Evolutionary conservation across 2,113 vertebrate genomes (phyloP).

Genomic region (Arvicanthis niloticus): DNA sequence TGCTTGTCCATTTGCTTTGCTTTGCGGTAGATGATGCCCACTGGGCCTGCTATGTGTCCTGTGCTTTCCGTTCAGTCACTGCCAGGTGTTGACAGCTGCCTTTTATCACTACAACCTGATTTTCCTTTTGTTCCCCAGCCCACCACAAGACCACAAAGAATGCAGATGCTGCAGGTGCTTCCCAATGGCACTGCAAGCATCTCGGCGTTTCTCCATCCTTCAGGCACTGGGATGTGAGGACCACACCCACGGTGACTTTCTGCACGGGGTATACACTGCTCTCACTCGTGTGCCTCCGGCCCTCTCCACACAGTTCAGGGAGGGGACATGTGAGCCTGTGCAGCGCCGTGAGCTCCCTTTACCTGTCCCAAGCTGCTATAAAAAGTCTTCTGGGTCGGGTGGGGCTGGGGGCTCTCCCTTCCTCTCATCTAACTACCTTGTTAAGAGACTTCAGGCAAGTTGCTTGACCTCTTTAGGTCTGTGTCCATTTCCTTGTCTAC

Average conservation of each 20-base stretch:
- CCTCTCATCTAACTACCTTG: not conserved
- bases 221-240: not conserved
- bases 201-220: not conserved
- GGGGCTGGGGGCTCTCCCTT: not conserved
- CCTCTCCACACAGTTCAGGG: not conserved
- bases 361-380: not conserved
- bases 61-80: not conserved
- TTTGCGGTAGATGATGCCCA: conserved; percentile 56
- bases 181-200: not conserved
- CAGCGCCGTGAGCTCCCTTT: not conserved
- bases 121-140: not conserved
- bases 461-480: not conserved
- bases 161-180: not conserved
- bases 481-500: not conserved
- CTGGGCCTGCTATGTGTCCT: not conserved
- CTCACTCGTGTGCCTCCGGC: not conserved
- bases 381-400: not conserved
- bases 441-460: conserved; percentile 20
- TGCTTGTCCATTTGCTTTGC: conserved; percentile 61
- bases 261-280: not conserved
- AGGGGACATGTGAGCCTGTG: not conserved
- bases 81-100: not conserved
- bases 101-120: not conserved
- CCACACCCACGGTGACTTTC: not conserved
- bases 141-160: not conserved